Base-by-base conservation (phyloP, 2,797 vertebrate genomes). In the Phoxinus dragarum region DNA sequence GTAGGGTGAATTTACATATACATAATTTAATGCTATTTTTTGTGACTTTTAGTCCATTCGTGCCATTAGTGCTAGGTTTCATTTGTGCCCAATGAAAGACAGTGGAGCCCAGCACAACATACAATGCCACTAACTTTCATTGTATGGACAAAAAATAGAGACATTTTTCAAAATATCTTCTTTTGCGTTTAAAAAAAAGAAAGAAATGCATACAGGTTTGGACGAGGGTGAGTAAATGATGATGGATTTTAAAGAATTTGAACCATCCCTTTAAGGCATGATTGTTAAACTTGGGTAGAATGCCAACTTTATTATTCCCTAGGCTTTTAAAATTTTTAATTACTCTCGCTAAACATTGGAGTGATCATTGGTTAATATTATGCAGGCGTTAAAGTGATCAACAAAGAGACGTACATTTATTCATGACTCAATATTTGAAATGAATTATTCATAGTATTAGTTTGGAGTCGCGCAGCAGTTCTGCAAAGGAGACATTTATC, bases 391-490 rank as follows among this genome's bases (percentile, higher is more conserved):
- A 56, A 69, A 56, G 49, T 81, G 49, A 80, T 67, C 77, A 36
- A 80, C 40, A 80, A 80, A 80, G 36, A 49, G 17, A 80, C 67
- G 61, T 80, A 21, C 54, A 71, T 81, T 71, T 56, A 71, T 81
- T 71, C 36, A 69, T 42, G 16, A 42, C 66, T 71, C 67, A 71
- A 56, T 81, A 81, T 40, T 81, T 81, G 8, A 49, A 81, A 54
- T 16, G 34, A 74, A 66, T 75, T 75, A 74, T 64, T 82, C n/a
- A 82, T 74, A 17, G 21, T 73, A 74, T 72, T 47, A 42, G 19
- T 64, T 61, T 7, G 12, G 59, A 75, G 44, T 31, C 21, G 12
- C 21, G n/a, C 31, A 47, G 21, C 71, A 49, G 27, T 68, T 49
- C 73, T 76, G 68, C 19, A 6, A 49, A n/a, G 40, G 3, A 16